phyloP scores from a whole-genome alignment of 35 echinoderm and acorn worm genomes.

The Patiria miniata region DNA sequence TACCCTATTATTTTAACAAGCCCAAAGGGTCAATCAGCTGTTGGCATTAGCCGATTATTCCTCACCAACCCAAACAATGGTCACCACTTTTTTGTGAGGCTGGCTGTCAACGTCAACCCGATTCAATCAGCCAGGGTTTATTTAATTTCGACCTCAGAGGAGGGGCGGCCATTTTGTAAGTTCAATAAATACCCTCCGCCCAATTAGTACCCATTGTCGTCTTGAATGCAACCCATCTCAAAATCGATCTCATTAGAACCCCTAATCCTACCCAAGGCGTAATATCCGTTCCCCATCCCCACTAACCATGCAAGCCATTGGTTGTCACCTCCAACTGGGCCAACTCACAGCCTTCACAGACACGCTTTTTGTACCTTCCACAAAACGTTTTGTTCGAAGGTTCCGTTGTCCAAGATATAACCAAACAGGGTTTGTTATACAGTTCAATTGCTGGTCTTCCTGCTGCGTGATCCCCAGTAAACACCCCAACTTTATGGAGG shows the following conservation, averaged over 20 bases:
- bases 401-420: too few relatives aligned
- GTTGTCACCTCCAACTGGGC: too few relatives aligned
- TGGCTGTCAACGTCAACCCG: not conserved
- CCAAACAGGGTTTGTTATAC: too few relatives aligned
- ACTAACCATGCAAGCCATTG: not conserved
- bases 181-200: slow-evolving; percentile 16
- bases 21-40: too few relatives aligned
- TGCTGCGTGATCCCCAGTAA: too few relatives aligned
- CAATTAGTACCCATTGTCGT: slow-evolving; percentile 15
- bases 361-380: not conserved
- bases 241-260: slow-evolving; percentile 25
- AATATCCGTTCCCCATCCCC: not conserved
- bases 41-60: not conserved
- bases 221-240: not conserved
- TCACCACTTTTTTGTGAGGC: too few relatives aligned
- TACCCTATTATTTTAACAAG: too few relatives aligned
- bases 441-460: too few relatives aligned
- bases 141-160: slow-evolving; percentile 7
- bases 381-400: too few relatives aligned
- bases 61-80: not conserved
- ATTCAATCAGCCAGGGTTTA: not conserved
- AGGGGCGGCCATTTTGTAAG: slow-evolving; percentile 27
- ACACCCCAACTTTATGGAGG: too few relatives aligned
- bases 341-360: not conserved
- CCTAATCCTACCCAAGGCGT: not conserved